phyloP scores from a whole-genome alignment of 2,797 vertebrate genomes.

The Lithobates pipiens region DNA sequence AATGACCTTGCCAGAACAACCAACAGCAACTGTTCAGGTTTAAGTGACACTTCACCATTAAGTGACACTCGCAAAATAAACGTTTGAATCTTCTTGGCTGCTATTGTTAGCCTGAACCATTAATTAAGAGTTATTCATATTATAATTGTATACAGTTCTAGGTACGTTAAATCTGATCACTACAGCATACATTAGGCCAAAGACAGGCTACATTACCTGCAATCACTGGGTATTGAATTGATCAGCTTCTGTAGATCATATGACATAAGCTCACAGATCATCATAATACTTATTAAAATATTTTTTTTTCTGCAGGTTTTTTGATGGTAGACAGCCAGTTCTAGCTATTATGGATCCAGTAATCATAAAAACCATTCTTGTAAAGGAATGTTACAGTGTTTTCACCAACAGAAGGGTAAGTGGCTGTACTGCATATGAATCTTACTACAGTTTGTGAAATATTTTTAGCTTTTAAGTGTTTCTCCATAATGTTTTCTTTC shows the following conservation, averaged over 20 bases:
- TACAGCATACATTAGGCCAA: background rate
- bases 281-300: background rate
- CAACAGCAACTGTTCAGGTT: no score
- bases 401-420: slow-evolving; percentile 81
- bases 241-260: background rate
- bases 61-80: no score
- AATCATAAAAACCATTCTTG: slow-evolving; percentile 77
- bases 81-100: no score
- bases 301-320: slow-evolving; percentile 71
- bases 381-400: slow-evolving; percentile 81
- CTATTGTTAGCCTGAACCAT: no score
- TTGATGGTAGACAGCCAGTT: slow-evolving; percentile 78
- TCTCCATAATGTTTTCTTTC: background rate
- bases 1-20: no score
- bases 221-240: background rate
- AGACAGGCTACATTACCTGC: no score
- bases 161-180: background rate
- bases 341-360: slow-evolving; percentile 75
- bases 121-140: no score
- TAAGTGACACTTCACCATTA: no score
- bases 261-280: background rate
- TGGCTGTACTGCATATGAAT: background rate
- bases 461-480: no score
- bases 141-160: no score
- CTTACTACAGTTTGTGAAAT: no score